Evolutionary conservation across 2,113 vertebrate genomes (phyloP).

Genomic region (Cepphus grylle): DNA sequence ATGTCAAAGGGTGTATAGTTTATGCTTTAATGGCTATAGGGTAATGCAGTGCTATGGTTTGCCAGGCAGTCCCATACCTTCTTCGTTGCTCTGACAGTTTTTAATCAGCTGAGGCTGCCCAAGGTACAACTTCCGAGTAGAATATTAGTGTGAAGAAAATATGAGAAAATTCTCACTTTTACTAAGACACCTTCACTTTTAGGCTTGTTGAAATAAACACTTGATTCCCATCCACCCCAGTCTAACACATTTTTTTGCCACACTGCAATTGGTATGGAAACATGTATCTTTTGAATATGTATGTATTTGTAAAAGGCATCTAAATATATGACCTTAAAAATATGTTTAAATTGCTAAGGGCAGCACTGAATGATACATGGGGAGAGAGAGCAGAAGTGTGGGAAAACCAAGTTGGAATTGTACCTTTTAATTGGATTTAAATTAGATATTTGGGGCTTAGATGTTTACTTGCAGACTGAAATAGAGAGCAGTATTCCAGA

Average conservation of each 20-base stretch:
- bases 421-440: neutral
- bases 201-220: neutral
- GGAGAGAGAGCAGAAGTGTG: neutral
- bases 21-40: rapidly evolving
- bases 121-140: neutral
- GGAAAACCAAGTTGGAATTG: neutral
- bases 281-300: neutral
- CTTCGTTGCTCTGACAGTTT: neutral
- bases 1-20: neutral
- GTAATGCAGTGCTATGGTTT: neutral
- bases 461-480: neutral
- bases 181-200: neutral
- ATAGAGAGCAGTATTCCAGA: neutral
- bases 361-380: neutral
- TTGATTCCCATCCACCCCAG: neutral
- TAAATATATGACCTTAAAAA: neutral
- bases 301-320: neutral
- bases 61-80: neutral
- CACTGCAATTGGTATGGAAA: neutral
- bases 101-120: neutral
- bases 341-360: neutral
- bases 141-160: neutral
- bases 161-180: neutral
- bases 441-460: neutral
- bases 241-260: neutral